A percentile compares a stretch with the other conserved stretches of the same genome.
Conservation (phyloP, 2,797 vertebrate genomes). For the Phoeniculus purpureus region DNA sequence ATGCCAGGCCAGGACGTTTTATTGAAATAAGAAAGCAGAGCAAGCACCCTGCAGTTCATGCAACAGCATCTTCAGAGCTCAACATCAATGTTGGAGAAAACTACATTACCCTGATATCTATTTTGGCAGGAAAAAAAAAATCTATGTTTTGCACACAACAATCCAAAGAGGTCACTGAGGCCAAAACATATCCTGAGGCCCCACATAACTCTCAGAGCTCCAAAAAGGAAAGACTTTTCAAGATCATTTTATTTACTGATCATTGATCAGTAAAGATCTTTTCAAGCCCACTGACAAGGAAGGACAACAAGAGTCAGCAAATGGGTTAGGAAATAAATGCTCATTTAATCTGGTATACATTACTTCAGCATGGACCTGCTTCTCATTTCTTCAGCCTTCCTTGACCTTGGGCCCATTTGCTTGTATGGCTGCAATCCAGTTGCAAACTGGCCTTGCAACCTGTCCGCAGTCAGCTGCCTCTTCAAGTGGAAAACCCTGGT, state of each 20-base stretch:
- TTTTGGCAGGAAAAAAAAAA: not conserved
- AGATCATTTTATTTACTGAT: no score
- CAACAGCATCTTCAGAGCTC: not conserved
- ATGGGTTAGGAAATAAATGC: slow-evolving; percentile 1
- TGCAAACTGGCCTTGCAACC: not conserved
- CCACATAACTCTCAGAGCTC: accelerated
- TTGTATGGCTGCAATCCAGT: not conserved
- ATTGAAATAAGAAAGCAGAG: not conserved
- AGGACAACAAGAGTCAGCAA: slow-evolving; percentile 7
- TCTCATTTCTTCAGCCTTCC: slow-evolving; percentile 1
- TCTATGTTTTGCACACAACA: not conserved
- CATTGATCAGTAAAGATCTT: not conserved
- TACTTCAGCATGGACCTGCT: not conserved
- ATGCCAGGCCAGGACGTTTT: not conserved
- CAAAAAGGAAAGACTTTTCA: not conserved
- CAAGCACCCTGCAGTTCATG: not conserved
- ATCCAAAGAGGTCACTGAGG: not conserved
- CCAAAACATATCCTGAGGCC: not conserved
- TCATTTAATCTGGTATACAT: not conserved
- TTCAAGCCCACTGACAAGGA: not conserved
- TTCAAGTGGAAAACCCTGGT: not conserved
- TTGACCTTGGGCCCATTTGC: slow-evolving; percentile 14
- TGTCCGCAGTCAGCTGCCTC: not conserved
- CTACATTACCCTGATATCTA: not conserved
- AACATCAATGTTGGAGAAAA: not conserved